Evolutionary conservation across 2,888 invertebrate species (phyloP).

Genomic region (Lycophotia porphyrea): DNA sequence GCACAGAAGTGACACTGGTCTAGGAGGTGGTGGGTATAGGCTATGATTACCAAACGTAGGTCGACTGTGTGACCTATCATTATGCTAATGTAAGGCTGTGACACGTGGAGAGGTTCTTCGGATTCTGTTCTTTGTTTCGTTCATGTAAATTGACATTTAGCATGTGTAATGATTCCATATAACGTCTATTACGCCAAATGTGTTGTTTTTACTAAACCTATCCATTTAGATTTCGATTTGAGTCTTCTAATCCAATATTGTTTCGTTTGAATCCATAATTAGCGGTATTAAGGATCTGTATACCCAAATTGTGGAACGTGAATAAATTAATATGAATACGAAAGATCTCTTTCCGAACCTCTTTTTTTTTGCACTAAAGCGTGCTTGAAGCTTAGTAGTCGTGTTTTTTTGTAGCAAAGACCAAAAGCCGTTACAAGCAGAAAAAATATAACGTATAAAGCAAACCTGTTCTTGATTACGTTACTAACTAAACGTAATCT

Average conservation of each 20-base stretch:
- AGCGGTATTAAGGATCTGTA: not conserved
- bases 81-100: constrained; percentile 45
- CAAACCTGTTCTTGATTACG: constrained; percentile 39
- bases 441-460: constrained; percentile 15
- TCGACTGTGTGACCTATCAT: constrained; percentile 46
- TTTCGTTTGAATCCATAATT: not conserved
- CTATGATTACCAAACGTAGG: constrained; percentile 60
- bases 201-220: not conserved
- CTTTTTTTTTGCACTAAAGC: constrained; percentile 17
- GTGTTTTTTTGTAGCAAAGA: constrained; percentile 29
- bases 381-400: not conserved
- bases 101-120: constrained; percentile 23
- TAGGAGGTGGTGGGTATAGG: not conserved
- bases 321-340: not conserved
- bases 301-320: not conserved
- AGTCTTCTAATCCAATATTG: not conserved
- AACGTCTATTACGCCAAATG: not conserved
- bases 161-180: not conserved
- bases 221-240: constrained; percentile 1
- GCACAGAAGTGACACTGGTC: not conserved
- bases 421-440: not conserved
- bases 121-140: constrained; percentile 15
- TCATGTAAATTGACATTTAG: constrained; percentile 38
- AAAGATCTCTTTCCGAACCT: constrained; percentile 4
- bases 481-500: constrained; percentile 23